A percentile compares a stretch with the other conserved stretches of the same genome.
Evolutionary conservation across 2,888 invertebrate species (phyloP).

Genomic region (Anorthoa munda): DNA sequence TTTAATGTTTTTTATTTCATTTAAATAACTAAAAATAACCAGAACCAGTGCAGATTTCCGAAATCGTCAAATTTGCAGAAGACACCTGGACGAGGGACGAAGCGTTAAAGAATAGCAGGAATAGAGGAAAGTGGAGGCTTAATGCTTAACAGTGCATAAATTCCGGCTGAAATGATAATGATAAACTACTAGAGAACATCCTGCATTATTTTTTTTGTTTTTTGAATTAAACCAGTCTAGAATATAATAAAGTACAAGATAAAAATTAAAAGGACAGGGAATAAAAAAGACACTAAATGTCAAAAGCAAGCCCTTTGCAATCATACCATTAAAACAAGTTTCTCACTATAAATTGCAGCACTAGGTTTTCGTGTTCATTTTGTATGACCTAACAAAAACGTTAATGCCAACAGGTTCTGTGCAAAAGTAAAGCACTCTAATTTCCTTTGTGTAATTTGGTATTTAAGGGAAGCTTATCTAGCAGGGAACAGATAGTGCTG

Average conservation of each 20-base stretch:
- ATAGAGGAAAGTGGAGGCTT: background rate
- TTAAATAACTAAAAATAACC: background rate
- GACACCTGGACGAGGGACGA: no score
- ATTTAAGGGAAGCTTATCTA: constrained; percentile 41
- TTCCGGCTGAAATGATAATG: background rate
- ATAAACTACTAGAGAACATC: background rate
- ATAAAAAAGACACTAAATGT: background rate
- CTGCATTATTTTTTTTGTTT: background rate
- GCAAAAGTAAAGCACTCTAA: constrained; percentile 48
- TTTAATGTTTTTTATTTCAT: background rate
- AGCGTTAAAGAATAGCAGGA: background rate
- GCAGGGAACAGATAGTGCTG: constrained; percentile 34
- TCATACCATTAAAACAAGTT: constrained; percentile 31
- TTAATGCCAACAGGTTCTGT: constrained; percentile 26
- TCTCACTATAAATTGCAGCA: constrained; percentile 11
- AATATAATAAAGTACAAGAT: background rate
- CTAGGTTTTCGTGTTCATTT: constrained; percentile 33
- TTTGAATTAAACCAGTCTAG: background rate
- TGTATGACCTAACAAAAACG: constrained; percentile 34
- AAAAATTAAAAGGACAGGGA: background rate
- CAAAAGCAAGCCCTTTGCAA: constrained; percentile 1
- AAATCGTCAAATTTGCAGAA: background rate
- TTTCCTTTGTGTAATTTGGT: constrained; percentile 58
- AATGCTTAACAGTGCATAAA: background rate
- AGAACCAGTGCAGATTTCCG: background rate